Evolutionary conservation across 2,113 vertebrate species (phyloP).

Genomic region (Physeter macrocephalus): DNA sequence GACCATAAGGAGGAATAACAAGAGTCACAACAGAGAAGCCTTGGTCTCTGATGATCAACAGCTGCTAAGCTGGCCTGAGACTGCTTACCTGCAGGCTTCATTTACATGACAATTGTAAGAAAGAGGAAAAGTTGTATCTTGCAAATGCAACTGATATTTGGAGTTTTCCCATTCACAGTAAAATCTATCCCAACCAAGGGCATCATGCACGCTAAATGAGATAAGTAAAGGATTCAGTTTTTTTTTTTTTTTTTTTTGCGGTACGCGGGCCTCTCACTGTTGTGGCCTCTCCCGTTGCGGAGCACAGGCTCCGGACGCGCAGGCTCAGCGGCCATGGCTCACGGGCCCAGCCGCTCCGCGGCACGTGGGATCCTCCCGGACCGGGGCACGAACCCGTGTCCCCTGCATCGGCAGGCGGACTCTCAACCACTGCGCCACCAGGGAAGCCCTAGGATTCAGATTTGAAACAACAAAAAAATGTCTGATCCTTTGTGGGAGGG

Average conservation of each 20-base stretch:
- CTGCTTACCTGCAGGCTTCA: background rate
- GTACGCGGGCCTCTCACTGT: too few relatives aligned
- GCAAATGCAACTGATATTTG: background rate
- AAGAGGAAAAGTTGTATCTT: background rate
- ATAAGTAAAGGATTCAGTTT: background rate
- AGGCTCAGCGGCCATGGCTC: too few relatives aligned
- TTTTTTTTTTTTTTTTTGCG: too few relatives aligned
- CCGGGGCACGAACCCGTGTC: too few relatives aligned
- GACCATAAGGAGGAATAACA: background rate
- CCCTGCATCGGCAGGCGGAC: too few relatives aligned
- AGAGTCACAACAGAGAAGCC: background rate
- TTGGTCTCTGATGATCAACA: background rate
- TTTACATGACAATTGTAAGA: background rate
- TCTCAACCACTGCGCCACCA: too few relatives aligned
- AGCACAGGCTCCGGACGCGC: too few relatives aligned
- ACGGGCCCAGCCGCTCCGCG: too few relatives aligned
- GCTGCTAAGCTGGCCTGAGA: background rate
- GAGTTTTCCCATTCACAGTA: background rate
- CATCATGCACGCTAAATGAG: too few relatives aligned
- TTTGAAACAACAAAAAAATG: background rate
- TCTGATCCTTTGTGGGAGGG: background rate
- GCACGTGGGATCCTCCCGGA: too few relatives aligned
- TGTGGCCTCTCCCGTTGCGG: too few relatives aligned
- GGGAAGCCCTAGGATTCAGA: too few relatives aligned
- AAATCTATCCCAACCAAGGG: background rate